These are phyloP conservation scores for Melanerpes formicivorus DNA, from an alignment of 2,113 vertebrate species.

Conservation along the genomic window DNA sequence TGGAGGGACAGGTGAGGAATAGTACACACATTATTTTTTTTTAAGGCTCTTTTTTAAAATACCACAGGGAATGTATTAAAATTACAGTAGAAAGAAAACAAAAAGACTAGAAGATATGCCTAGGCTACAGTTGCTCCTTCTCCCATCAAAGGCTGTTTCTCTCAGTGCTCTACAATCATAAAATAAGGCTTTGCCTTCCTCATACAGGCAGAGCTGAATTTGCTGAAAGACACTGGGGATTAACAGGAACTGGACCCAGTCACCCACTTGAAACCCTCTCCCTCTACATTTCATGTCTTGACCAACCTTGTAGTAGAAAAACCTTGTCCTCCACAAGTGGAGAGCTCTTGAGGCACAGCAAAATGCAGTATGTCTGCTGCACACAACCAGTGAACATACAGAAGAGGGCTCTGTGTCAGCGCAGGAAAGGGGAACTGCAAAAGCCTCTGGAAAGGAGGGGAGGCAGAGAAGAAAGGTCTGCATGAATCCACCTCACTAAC, in stretches of 20 bases:
- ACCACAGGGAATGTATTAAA: background rate
- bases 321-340: background rate
- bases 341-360: background rate
- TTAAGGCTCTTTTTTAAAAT: background rate
- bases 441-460: background rate
- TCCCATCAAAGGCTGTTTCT: background rate
- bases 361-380: background rate
- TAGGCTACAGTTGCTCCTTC: background rate
- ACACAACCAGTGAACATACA: background rate
- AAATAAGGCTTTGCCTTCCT: background rate
- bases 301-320: background rate
- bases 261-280: background rate
- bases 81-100: background rate
- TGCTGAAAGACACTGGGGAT: background rate
- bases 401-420: background rate
- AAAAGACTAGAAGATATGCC: background rate
- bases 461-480: background rate
- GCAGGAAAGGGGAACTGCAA: background rate
- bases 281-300: background rate
- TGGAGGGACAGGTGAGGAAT: background rate
- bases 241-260: background rate
- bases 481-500: background rate
- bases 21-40: accelerated
- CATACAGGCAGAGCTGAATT: background rate
- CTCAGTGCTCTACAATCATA: background rate